phyloP scores from a whole-genome alignment of 2,888 invertebrate species.

The Busseola fusca region DNA sequence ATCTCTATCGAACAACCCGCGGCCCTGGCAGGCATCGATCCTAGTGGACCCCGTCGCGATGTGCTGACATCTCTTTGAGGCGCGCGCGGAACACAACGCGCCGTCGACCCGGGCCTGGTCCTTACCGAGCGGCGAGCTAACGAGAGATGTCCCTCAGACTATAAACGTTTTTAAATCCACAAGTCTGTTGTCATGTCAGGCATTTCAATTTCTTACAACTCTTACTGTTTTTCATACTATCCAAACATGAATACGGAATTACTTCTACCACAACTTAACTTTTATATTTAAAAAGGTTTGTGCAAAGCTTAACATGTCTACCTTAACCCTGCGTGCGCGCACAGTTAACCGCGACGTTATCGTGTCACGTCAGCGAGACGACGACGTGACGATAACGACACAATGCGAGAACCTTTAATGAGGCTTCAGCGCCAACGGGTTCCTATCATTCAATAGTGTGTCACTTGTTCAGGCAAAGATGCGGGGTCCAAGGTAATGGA shows the following conservation, averaged over 20 bases:
- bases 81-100: too few relatives aligned
- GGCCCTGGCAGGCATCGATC: too few relatives aligned
- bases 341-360: slow-evolving; percentile 39
- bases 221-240: background rate
- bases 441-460: slow-evolving; percentile 26
- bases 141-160: too few relatives aligned
- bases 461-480: slow-evolving; percentile 8
- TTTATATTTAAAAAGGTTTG: background rate
- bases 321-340: slow-evolving; percentile 33
- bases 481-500: background rate
- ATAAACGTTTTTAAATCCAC: too few relatives aligned
- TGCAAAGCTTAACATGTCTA: background rate
- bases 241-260: background rate
- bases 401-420: slow-evolving; percentile 40
- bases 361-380: slow-evolving; percentile 36
- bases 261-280: background rate
- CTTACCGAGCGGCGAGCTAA: too few relatives aligned
- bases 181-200: too few relatives aligned
- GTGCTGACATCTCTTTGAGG: too few relatives aligned
- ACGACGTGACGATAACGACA: slow-evolving; percentile 43
- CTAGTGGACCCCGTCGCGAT: too few relatives aligned
- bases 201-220: background rate
- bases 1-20: too few relatives aligned
- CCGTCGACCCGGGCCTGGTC: too few relatives aligned
- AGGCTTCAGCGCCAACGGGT: slow-evolving; percentile 20